Conservation (phyloP, 2,113 vertebrate genomes). For the Neopipo cinnamomea region DNA sequence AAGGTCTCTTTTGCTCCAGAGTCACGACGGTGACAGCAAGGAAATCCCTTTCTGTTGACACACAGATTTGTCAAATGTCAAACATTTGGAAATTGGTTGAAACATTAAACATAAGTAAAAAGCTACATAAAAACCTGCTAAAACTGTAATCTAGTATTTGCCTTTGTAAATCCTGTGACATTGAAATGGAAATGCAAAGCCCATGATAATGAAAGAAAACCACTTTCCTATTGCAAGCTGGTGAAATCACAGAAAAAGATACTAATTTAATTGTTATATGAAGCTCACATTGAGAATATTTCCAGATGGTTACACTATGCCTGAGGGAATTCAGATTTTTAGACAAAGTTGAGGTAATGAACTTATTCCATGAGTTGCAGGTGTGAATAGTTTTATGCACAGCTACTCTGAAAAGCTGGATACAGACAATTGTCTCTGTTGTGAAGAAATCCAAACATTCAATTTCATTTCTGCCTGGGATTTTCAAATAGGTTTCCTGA, state of each 20-base stretch:
- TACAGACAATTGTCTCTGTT: background rate
- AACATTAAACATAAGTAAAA: background rate
- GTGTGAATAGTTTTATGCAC: background rate
- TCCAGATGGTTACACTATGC: background rate
- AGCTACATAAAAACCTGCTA: background rate
- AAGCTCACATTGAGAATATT: background rate
- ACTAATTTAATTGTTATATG: background rate
- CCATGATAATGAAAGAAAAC: background rate
- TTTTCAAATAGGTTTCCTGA: background rate
- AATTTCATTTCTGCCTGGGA: background rate
- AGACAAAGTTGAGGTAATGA: background rate
- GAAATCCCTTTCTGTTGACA: background rate
- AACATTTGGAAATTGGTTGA: background rate
- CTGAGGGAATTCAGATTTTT: background rate
- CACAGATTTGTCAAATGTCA: background rate
- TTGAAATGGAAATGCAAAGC: background rate
- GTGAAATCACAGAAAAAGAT: background rate
- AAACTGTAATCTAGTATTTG: background rate
- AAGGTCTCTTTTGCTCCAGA: background rate
- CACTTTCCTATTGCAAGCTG: background rate
- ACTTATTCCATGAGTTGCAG: background rate
- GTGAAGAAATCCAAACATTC: background rate
- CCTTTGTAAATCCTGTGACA: background rate
- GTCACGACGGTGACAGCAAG: background rate
- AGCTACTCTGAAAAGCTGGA: background rate